Percentiles rank a stretch among this genome's conserved stretches.
phyloP scores from a whole-genome alignment of 2,113 vertebrate genomes.

The Etheostoma spectabile region DNA sequence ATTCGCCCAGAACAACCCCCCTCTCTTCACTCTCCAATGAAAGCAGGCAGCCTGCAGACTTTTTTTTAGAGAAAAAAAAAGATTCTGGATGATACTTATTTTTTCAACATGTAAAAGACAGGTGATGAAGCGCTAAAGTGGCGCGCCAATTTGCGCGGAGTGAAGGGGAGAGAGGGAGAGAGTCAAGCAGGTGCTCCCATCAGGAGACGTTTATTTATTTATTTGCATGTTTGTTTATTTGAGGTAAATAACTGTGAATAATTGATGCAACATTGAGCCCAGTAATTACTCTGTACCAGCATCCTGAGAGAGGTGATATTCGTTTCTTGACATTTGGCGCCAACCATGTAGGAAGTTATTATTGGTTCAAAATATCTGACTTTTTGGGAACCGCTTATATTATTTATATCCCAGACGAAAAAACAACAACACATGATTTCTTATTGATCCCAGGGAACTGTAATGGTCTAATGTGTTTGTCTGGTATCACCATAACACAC shows the following conservation, averaged over 20 bases:
- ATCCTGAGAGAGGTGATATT: conserved; percentile 27
- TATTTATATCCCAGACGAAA: background rate
- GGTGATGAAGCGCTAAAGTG: conserved; percentile 35
- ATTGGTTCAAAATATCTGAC: conserved; percentile 51
- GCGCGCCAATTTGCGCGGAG: conserved; percentile 40
- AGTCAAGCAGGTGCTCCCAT: conserved; percentile 70
- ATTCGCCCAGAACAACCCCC: conserved; percentile 78
- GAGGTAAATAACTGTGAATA: conserved; percentile 84
- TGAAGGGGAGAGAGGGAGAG: background rate
- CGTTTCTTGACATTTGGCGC: conserved; percentile 84
- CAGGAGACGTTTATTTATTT: conserved; percentile 77
- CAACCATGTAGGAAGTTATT: conserved; percentile 82
- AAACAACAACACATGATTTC: background rate
- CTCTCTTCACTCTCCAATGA: conserved; percentile 73
- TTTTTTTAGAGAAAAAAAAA: conserved; percentile 47
- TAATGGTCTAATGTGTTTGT: background rate
- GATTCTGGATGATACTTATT: conserved; percentile 66
- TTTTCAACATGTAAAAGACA: conserved; percentile 24
- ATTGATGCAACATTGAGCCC: conserved; percentile 82
- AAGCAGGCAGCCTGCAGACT: conserved; percentile 77
- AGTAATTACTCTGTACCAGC: conserved; percentile 77
- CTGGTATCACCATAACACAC: background rate
- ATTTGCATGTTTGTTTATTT: conserved; percentile 83
- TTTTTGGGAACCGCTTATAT: conserved; percentile 3
- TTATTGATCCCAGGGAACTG: background rate